Percentiles rank a stretch among this genome's conserved stretches.
Evolutionary conservation across 2,113 vertebrate species (phyloP).

Genomic region (Symphodus melops): DNA sequence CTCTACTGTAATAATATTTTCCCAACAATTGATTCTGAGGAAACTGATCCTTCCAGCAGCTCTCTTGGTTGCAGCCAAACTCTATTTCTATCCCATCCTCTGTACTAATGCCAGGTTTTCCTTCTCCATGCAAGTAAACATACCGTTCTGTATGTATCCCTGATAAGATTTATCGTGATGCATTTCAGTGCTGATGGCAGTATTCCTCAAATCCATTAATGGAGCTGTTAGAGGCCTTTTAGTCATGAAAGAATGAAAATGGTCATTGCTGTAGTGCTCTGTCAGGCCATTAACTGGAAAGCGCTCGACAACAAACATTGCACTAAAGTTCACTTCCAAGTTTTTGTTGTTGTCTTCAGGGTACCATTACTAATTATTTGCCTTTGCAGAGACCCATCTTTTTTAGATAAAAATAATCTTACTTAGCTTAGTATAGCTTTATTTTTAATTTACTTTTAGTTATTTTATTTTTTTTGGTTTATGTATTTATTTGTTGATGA

Average conservation of each 20-base stretch:
- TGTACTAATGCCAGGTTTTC: slow-evolving; percentile 9
- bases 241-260: slow-evolving; percentile 61
- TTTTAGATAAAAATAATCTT: not conserved
- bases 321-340: not conserved
- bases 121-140: slow-evolving; percentile 53
- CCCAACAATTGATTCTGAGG: slow-evolving; percentile 64
- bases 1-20: slow-evolving; percentile 55
- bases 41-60: slow-evolving; percentile 66
- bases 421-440: too few relatives aligned
- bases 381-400: not conserved
- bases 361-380: not conserved
- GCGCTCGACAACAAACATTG: slow-evolving; percentile 41
- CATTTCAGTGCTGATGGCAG: slow-evolving; percentile 58
- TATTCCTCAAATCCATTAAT: slow-evolving; percentile 68
- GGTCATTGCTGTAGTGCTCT: slow-evolving; percentile 48
- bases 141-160: slow-evolving; percentile 47
- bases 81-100: slow-evolving; percentile 48
- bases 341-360: not conserved
- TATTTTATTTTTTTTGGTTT: not conserved
- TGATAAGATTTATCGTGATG: slow-evolving; percentile 67
- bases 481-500: not conserved
- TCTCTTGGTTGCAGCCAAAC: slow-evolving; percentile 19
- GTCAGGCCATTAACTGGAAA: slow-evolving; percentile 54
- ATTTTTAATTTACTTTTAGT: not conserved
- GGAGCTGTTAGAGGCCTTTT: slow-evolving; percentile 67